Conservation (phyloP, 2,888 invertebrate genomes). For the Mellilla xanthometata region DNA sequence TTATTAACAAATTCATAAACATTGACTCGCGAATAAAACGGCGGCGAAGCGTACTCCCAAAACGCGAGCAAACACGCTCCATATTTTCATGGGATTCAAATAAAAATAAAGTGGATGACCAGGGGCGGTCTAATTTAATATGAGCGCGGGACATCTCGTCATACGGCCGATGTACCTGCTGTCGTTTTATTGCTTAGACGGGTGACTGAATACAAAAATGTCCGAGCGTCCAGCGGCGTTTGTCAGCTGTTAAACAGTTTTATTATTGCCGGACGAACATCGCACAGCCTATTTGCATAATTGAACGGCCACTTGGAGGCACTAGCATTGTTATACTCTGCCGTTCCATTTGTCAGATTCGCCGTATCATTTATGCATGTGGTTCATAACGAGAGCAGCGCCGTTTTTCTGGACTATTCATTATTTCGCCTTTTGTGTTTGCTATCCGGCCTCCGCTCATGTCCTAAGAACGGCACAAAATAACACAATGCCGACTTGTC, state of each 20-base stretch:
- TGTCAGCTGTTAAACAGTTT: constrained; percentile 82
- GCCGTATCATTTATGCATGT: constrained; percentile 80
- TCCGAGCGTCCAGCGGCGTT: constrained; percentile 58
- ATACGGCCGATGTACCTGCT: constrained; percentile 68
- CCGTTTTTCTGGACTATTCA: constrained; percentile 78
- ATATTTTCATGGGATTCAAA: constrained; percentile 80
- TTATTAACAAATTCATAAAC: constrained; percentile 80
- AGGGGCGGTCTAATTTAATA: constrained; percentile 77
- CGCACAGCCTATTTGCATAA: constrained; percentile 80
- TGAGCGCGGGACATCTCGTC: constrained; percentile 70
- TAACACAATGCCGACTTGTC: constrained; percentile 57
- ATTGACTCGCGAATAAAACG: constrained; percentile 73
- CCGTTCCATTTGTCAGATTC: constrained; percentile 82
- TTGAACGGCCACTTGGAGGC: constrained; percentile 81
- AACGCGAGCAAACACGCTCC: constrained; percentile 68
- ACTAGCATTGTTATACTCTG: constrained; percentile 81
- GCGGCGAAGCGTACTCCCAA: constrained; percentile 55
- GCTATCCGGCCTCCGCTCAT: constrained; percentile 61
- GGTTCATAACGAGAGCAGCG: constrained; percentile 72
- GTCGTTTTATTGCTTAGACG: constrained; percentile 73
- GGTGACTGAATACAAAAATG: constrained; percentile 68
- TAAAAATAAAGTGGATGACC: constrained; percentile 79
- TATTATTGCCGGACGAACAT: constrained; percentile 78
- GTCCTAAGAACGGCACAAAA: constrained; percentile 58
- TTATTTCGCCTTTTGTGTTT: constrained; percentile 76